Conservation (phyloP, 2,797 vertebrate genomes). For the Chelmon rostratus region DNA sequence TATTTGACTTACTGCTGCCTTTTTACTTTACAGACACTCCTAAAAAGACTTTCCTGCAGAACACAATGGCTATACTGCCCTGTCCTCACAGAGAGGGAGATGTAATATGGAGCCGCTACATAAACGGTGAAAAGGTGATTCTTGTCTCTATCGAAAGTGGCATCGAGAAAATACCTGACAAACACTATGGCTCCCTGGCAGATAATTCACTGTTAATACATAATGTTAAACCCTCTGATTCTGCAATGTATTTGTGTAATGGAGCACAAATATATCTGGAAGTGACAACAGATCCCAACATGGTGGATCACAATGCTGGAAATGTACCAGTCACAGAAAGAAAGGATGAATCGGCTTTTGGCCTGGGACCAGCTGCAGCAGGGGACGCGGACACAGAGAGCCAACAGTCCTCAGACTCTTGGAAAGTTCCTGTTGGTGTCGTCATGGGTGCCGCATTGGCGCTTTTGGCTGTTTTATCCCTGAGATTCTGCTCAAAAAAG, state of each 20-base stretch:
- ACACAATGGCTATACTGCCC: fast-evolving
- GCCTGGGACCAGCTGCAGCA: fast-evolving
- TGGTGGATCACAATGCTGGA: fast-evolving
- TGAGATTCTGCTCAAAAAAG: background rate
- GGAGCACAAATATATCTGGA: fast-evolving
- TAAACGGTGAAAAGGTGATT: fast-evolving
- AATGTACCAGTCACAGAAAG: background rate
- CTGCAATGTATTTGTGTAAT: conserved; percentile 17
- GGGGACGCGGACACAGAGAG: background rate
- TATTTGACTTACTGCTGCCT: too few species aligned
- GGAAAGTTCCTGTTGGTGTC: conserved; percentile 3
- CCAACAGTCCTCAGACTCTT: background rate
- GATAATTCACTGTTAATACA: background rate
- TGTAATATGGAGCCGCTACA: conserved; percentile 14
- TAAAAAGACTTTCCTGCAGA: fast-evolving
- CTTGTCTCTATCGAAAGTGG: background rate
- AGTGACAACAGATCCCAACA: background rate
- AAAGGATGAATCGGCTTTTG: fast-evolving
- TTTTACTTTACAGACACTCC: fast-evolving
- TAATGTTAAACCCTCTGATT: fast-evolving
- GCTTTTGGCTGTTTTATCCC: background rate
- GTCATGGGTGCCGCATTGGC: background rate
- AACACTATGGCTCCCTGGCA: background rate
- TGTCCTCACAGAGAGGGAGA: conserved; percentile 11
- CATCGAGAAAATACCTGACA: fast-evolving